Evolutionary conservation across 2,888 invertebrate genomes (phyloP), one percentile per base, ranked within the genome.

Genomic region (Drosophila neoperkinsi): DNA sequence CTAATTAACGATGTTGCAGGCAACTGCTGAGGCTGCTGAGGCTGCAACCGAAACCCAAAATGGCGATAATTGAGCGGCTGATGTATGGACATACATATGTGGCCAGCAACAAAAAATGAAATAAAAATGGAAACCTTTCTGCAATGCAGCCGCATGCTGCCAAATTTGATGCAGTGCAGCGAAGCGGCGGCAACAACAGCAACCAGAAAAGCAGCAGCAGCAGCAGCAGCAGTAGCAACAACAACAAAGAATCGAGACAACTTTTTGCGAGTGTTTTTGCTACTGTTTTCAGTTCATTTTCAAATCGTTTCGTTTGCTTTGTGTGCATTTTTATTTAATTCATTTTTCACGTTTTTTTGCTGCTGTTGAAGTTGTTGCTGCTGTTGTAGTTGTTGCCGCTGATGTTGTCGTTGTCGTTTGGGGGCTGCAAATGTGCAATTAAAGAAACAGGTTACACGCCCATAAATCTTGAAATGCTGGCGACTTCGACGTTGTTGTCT

Each of bases 361-460:
- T 81, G 61, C 57, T 69, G 72, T 11, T 70, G 69, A 33, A 71
- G 77, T 62, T 63, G 78, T 53, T 71, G 79, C 62, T 80, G 81
- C 18, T 66, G 65, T 33, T 64, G 71, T 55, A 71, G 78, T 57
- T 76, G 77, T 59, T 81, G 80, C 71, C 73, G 79, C 63, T 77
- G 79, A n/a, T 34, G 53, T 57, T 58, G 72, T 67, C 56, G 77
- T 71, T 68, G 83, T 81, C 86, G 83, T 87, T 87, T 83, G 78
- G 84, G 77, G 81, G 88, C 91, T 91, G 91, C 89, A 92, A 91
- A 92, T 92, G 91, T 91, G 92, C 91, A 92, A 92, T 92, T 92
- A 92, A 92, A 92, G 92, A 92, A 92, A 92, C 91, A 92, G 92
- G 92, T 92, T 92, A 91, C 92, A 90, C 90, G 83, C 79, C 88